phyloP scores from a whole-genome alignment of 2,888 invertebrate genomes.

The Ganaspis brasiliensis region DNA sequence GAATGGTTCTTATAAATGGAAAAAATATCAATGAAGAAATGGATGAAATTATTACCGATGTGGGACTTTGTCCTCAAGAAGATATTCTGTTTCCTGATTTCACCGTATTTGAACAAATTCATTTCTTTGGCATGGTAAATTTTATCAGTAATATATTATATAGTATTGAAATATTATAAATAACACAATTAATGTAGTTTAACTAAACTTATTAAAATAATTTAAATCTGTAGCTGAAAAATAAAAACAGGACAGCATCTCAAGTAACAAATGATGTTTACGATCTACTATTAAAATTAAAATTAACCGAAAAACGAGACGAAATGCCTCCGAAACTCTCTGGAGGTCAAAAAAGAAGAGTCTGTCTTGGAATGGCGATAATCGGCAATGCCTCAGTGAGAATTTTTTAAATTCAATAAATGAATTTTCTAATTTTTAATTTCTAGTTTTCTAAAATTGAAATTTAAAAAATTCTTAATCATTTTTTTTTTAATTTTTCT shows the following conservation, averaged over 20 bases:
- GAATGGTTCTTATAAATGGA: conserved; percentile 87
- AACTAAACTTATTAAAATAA: no score
- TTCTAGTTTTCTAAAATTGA: no score
- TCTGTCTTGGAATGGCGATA: conserved; percentile 92
- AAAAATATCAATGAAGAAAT: conserved; percentile 87
- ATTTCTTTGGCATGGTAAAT: conserved; percentile 90
- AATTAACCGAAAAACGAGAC: conserved; percentile 85
- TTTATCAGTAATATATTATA: background rate
- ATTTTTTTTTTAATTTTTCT: conserved; percentile 46
- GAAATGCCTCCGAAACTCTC: conserved; percentile 86
- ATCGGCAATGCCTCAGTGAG: conserved; percentile 87
- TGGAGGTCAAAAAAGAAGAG: conserved; percentile 95
- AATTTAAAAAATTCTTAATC: no score
- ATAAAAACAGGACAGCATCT: conserved; percentile 76
- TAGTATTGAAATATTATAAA: background rate
- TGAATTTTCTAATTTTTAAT: no score
- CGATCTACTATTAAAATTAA: conserved; percentile 84
- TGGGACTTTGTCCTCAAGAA: conserved; percentile 96
- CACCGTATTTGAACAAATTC: conserved; percentile 90
- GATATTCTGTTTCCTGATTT: conserved; percentile 91
- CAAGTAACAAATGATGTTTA: conserved; percentile 82
- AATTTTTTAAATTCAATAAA: conserved; percentile 42
- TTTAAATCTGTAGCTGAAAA: conserved; percentile 86
- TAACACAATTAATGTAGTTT: no score
- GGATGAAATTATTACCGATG: conserved; percentile 85